Conservation (phyloP, 2,888 invertebrate species). For the Drosophila parthenogenetica region DNA sequence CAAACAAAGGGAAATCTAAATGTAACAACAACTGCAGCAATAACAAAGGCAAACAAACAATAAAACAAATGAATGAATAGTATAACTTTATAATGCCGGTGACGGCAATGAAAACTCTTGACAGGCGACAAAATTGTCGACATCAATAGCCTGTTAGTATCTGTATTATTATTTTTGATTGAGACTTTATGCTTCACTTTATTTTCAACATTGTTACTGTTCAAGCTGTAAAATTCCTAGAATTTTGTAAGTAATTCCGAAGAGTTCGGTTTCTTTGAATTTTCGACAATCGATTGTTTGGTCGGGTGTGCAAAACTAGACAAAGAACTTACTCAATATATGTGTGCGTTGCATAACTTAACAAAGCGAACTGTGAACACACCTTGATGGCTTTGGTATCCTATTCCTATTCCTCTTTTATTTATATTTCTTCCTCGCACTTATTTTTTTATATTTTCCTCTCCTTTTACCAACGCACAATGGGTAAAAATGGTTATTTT, state of each 20-base stretch:
- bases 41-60: slow-evolving; percentile 14
- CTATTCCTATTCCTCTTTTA: too few species aligned
- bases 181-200: too few species aligned
- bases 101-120: slow-evolving; percentile 12
- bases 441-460: neutral
- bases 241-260: neutral
- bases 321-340: neutral
- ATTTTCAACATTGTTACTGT: too few species aligned
- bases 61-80: slow-evolving; percentile 54
- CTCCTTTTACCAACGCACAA: neutral
- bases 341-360: slow-evolving; percentile 40
- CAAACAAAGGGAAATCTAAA: slow-evolving; percentile 52
- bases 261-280: neutral
- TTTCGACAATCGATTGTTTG: neutral
- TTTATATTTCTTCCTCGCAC: neutral
- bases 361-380: slow-evolving; percentile 31
- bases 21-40: slow-evolving; percentile 30
- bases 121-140: slow-evolving; percentile 53
- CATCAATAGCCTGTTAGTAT: neutral
- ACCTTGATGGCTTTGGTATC: neutral
- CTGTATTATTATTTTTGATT: too few species aligned
- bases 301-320: slow-evolving; percentile 12
- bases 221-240: too few species aligned
- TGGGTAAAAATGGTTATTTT: too few species aligned
- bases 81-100: slow-evolving; percentile 17